Evolutionary conservation across 64 coral and sea anemone species (phyloP).

Genomic region (Catalaphyllia jardinei): DNA sequence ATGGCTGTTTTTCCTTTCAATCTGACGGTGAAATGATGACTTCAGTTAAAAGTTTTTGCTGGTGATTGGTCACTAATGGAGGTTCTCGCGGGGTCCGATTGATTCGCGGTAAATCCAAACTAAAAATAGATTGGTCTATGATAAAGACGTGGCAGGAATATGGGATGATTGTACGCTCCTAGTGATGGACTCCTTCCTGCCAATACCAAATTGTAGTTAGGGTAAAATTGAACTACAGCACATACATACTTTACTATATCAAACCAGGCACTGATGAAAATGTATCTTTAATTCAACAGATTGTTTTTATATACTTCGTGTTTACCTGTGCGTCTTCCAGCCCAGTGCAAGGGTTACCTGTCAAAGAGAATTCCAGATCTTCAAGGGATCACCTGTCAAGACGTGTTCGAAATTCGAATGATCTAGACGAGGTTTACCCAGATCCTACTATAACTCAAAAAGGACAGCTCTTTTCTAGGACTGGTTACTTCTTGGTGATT

Average conservation of each 20-base stretch:
- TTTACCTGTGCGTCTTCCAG: not conserved
- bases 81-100: no score
- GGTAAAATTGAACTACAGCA: no score
- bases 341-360: not conserved
- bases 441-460: not conserved
- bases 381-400: not conserved
- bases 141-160: no score
- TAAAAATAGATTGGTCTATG: no score
- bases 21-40: conserved; percentile 4
- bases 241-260: no score
- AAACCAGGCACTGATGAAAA: not conserved
- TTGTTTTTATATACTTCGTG: conserved; percentile 9
- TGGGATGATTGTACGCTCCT: no score
- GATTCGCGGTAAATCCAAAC: no score
- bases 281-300: not conserved
- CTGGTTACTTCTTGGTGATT: conserved; percentile 34
- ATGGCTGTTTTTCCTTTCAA: no score
- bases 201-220: no score
- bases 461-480: not conserved
- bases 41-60: no score
- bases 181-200: no score
- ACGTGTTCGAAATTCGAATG: not conserved
- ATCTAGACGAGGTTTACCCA: not conserved
- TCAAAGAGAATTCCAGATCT: not conserved
- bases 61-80: no score